Evolutionary conservation across 2,888 invertebrate genomes (phyloP), one percentile per base, ranked within the genome.

Genomic region (Pycnomerus fuliginosus): DNA sequence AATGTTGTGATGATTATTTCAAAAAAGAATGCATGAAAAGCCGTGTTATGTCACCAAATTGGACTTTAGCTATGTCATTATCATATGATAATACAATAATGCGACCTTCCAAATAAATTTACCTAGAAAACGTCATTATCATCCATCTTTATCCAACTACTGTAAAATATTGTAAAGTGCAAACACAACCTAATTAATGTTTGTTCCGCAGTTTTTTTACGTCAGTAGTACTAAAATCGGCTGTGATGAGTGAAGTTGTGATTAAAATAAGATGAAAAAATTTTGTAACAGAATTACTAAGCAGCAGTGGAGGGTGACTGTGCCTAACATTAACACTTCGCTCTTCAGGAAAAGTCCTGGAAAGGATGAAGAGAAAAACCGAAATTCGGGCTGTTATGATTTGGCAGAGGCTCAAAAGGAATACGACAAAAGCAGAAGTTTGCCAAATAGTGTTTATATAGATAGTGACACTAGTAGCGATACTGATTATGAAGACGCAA

Each of bases 271-370:
- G 56, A 72, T 73, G 73, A 72, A 71, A 60, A 72, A 71, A 54
- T 67, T 72, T 52, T 70, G 66, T 48, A 65, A 65, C 29, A 71
- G 69, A 61, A 61, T 72, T 33, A 56, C 61, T n/a, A 69, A 70
- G 38, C 69, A 68, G 44, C 69, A 71, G 49, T 71, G 72, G 71
- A 59, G 72, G 13, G 61, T 71, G 7, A 69, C 69, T 3, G 68
- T 72, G 16, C 70, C 72, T 2, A 70, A 68, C 47, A 48, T 70
- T 10, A 68, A 61, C 41, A 54, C 60, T 7, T 60, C 63, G 2
- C 53, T 58, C 1, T 44, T 53, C 3, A 58, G 56, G 31, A 59
- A 56, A 41, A 24, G 38, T 33, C 25, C 25, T 8, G 25, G 25
- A 8, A 25, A 4, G 11, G 43, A 62, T 12, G 60, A 64, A 40